Evolutionary conservation across 2,113 vertebrate species (phyloP).

Genomic region (Cynocephalus volans): DNA sequence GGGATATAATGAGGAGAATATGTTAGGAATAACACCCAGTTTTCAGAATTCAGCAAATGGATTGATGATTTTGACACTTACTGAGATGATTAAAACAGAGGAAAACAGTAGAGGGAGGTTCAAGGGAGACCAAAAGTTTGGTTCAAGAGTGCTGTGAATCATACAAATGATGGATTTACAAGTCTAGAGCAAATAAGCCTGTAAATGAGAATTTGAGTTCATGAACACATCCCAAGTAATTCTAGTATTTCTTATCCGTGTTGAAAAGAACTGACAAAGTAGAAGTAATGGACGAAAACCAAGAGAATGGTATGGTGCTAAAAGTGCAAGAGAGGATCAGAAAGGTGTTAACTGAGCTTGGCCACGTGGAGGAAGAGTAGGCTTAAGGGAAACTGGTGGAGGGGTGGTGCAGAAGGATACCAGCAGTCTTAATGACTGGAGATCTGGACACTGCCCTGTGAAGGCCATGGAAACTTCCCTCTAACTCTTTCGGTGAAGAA

Average conservation of each 20-base stretch:
- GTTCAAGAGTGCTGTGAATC: not conserved
- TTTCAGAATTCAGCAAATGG: not conserved
- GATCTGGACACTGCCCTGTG: not conserved
- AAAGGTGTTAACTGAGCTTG: not conserved
- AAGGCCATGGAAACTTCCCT: not conserved
- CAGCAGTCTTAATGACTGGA: not conserved
- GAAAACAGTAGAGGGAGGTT: not conserved
- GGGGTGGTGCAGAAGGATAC: not conserved
- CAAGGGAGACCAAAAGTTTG: not conserved
- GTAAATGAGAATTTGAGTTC: not conserved
- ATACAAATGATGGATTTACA: not conserved
- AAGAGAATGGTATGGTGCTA: not conserved
- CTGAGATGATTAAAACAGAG: not conserved
- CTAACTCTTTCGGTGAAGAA: not conserved
- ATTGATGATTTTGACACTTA: not conserved
- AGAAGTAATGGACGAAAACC: not conserved
- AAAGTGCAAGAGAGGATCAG: not conserved
- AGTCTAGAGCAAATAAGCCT: not conserved
- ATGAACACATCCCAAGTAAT: not conserved
- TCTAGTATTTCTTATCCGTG: not conserved
- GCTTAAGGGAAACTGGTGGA: not conserved
- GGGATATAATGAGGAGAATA: no score
- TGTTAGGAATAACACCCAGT: not conserved
- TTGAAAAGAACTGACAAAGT: not conserved
- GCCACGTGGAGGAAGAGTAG: not conserved